Base-by-base conservation (phyloP, 2,797 vertebrate genomes). In the Squalus acanthias region DNA sequence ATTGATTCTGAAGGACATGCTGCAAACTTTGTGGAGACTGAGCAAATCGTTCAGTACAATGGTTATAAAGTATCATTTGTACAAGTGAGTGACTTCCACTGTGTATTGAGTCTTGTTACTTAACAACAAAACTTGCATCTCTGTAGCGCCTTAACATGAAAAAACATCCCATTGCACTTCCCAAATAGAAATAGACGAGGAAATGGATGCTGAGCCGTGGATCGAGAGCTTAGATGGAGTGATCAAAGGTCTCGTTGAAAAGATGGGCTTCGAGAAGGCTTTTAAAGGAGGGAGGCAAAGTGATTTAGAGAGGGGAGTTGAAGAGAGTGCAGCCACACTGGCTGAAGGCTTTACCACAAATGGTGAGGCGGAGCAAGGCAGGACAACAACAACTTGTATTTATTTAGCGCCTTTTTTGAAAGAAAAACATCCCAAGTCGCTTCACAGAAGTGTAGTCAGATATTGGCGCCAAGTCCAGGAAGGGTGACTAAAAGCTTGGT, bases 1-100 rank as follows among this genome's bases (percentile, higher is more conserved):
- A 99, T 99, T 74, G 99, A 99, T 97, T 99, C 98, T 24, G 99
- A 99, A 97, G 99, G 99, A n/a, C 99, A 99, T 0, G 98, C 99
- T 95, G 99, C 99, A 9, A 99, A 99, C 97, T 99, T 99, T 96
- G 98, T 99, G 94, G 99, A 99, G 97, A 99, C 99, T 0, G 99
- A 99, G 39, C 99, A 99, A 97, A 98, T 99, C 17, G 98, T 99
- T 60, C 99, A 99, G 98, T 98, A 98, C 97, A 98, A 97, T 94
- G 98, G 98, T 79, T 98, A 97, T 97, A 99, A 98, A 96, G 99
- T 99, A 67, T 99, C 99, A 0, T 99, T 99, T 79, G 98, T 99
- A 50, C 99, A 99, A 98, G 99, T 98, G 97, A 98, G 97, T 97
- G 22, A 9, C 9, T 93, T 39, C 63, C 22, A 67, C 33, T 67